Evolutionary conservation across 2,113 vertebrate genomes (phyloP).

Genomic region (Paracanthobrama guichenoti): DNA sequence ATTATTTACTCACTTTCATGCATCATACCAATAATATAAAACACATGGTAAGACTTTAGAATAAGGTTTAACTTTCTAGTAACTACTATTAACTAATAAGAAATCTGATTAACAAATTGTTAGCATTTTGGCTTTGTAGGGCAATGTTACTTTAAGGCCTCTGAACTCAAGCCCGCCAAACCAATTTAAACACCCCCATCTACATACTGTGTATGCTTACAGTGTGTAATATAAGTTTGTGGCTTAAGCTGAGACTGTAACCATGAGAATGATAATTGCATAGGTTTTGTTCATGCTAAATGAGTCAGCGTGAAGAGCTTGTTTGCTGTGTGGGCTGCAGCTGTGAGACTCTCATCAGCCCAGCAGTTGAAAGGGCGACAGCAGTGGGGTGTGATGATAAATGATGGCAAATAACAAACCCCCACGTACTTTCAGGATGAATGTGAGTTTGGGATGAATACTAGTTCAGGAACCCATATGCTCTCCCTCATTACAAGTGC

Average conservation of each 20-base stretch:
- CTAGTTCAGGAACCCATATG: not conserved
- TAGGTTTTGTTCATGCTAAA: not conserved
- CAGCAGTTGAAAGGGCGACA: not conserved
- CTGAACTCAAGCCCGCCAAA: not conserved
- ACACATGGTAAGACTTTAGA: no score
- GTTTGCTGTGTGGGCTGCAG: constrained; percentile 29
- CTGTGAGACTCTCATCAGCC: constrained; percentile 10
- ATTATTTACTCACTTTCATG: no score
- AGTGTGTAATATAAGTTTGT: not conserved
- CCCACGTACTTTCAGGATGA: not conserved
- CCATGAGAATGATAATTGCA: not conserved
- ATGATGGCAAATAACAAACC: not conserved
- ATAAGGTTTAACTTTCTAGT: no score
- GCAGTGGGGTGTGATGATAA: constrained; percentile 9
- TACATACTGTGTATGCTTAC: not conserved
- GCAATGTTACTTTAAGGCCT: not conserved
- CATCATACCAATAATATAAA: no score
- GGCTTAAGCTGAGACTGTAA: not conserved
- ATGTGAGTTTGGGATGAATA: not conserved
- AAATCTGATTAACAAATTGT: no score
- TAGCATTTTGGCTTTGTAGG: not conserved
- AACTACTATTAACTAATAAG: no score
- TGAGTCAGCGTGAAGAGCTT: not conserved
- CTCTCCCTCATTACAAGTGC: constrained; percentile 6
- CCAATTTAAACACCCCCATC: not conserved